Percentiles rank a stretch among this genome's conserved stretches.
Evolutionary conservation across 2,888 invertebrate species (phyloP).

Genomic region (Mayetiola destructor): DNA sequence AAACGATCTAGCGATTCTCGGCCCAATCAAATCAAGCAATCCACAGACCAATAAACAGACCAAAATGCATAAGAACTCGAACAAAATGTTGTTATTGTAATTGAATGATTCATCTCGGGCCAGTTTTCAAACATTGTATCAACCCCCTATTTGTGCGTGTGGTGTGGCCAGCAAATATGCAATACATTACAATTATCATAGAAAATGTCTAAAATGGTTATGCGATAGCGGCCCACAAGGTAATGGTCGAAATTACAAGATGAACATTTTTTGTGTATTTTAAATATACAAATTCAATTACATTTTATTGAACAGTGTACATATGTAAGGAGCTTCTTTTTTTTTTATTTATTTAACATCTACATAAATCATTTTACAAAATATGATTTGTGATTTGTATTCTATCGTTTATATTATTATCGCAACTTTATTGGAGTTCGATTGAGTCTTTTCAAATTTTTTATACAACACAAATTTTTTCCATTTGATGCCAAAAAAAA

Average conservation of each 20-base stretch:
- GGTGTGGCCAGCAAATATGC: conserved; percentile 13
- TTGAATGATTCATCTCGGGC: conserved; percentile 15
- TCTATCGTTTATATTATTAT: neutral
- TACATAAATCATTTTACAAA: neutral
- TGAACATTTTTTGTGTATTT: conserved; percentile 30
- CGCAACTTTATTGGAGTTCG: conserved; percentile 4
- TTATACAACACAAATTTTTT: no score
- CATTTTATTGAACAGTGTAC: conserved; percentile 8
- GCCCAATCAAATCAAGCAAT: neutral
- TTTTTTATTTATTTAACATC: neutral
- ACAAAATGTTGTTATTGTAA: neutral
- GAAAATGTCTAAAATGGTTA: conserved; percentile 9
- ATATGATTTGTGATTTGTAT: neutral
- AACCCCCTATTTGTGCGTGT: conserved; percentile 16
- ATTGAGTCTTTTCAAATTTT: neutral
- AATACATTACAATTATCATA: conserved; percentile 12
- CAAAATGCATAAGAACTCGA: conserved; percentile 3
- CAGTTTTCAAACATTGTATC: conserved; percentile 16
- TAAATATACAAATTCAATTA: neutral
- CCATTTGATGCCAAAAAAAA: no score
- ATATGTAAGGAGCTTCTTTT: conserved; percentile 5
- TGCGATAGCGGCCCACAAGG: conserved; percentile 16
- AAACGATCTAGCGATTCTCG: neutral
- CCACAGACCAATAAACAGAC: neutral
- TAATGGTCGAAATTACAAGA: conserved; percentile 24